phyloP scores from a whole-genome alignment of 2,888 invertebrate species.

The Pyrrhosoma nymphula region DNA sequence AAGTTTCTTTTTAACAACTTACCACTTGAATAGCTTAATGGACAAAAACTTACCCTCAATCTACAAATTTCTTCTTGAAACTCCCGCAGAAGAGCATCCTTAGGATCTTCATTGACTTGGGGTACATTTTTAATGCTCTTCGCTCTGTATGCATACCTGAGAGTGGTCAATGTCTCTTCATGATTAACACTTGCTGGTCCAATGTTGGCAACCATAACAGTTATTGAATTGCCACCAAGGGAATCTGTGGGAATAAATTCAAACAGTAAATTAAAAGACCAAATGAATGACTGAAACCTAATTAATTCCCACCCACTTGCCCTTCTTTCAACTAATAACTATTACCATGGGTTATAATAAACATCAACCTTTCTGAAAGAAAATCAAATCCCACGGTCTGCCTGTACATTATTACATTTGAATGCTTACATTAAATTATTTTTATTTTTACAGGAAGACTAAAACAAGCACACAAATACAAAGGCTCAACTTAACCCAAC shows the following conservation, averaged over 20 bases:
- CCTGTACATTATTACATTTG: no score
- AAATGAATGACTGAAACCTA: neutral
- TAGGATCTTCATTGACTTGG: constrained; percentile 98
- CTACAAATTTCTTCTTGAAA: constrained; percentile 97
- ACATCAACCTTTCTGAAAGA: no score
- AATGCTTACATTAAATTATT: no score
- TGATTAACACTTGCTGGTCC: constrained; percentile 99
- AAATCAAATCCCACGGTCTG: no score
- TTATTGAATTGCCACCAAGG: constrained; percentile 98
- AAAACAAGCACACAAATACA: no score
- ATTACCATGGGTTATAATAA: no score
- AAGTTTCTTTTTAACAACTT: constrained; percentile 92
- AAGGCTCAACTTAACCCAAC: no score
- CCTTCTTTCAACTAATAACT: no score
- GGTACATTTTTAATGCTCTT: constrained; percentile 99
- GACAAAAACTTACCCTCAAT: constrained; percentile 77
- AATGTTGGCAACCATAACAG: constrained; percentile 99
- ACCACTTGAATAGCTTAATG: no score
- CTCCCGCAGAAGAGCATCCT: constrained; percentile 96
- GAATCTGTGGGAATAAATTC: constrained; percentile 84
- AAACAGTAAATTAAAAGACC: neutral
- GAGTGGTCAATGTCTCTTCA: constrained; percentile 97
- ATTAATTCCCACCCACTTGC: no score
- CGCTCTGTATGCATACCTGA: constrained; percentile 97
- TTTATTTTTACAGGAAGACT: no score